Percentiles rank a stretch among this genome's conserved stretches.
Evolutionary conservation across 2,797 vertebrate genomes (phyloP).

Genomic region (Halcyon chelicuti): DNA sequence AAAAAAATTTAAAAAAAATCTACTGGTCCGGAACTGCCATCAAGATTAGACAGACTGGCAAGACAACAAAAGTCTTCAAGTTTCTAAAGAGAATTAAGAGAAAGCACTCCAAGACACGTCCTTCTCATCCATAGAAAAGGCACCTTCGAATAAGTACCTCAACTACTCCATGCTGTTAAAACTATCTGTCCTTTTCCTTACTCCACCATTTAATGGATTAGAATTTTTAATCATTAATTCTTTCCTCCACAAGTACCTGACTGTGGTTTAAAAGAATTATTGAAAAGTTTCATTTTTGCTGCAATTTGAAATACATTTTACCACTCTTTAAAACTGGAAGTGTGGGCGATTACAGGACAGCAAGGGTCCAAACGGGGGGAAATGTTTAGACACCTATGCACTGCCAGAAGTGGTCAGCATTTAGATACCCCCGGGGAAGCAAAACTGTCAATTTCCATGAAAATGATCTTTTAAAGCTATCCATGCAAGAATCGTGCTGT

Average conservation of each 20-base stretch:
- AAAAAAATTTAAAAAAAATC: too few relatives aligned
- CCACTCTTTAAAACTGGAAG: neutral
- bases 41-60: neutral
- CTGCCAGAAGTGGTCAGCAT: neutral
- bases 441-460: neutral
- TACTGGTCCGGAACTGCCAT: neutral
- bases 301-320: neutral
- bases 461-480: neutral
- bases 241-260: neutral
- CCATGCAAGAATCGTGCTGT: neutral
- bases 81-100: neutral
- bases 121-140: neutral
- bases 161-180: neutral
- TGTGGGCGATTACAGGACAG: neutral
- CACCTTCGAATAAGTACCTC: neutral
- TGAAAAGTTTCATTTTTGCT: neutral
- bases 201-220: neutral
- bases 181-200: neutral
- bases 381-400: neutral
- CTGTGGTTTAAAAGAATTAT: neutral
- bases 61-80: neutral
- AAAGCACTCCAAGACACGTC: neutral
- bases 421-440: neutral
- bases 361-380: neutral
- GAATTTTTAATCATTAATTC: neutral